A percentile compares a stretch with the other conserved stretches of the same genome.
These are phyloP conservation scores for Pogonophryne albipinna DNA, from an alignment of 2,797 vertebrate species.

Conservation along the genomic window DNA sequence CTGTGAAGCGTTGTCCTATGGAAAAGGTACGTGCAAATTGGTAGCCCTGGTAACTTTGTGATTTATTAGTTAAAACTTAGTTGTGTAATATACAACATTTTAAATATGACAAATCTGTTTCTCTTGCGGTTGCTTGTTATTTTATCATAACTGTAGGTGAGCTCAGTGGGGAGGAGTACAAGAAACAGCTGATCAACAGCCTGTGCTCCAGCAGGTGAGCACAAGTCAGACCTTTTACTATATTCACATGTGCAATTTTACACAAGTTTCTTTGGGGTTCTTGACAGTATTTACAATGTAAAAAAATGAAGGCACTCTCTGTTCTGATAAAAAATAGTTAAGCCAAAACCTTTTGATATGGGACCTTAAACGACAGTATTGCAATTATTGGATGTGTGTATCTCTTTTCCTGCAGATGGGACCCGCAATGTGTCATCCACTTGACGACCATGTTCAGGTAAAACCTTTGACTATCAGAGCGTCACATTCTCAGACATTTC, in stretches of 20 bases:
- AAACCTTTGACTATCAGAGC: slow-evolving; percentile 24
- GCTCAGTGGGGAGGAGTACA: slow-evolving; percentile 93
- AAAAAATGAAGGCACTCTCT: background rate
- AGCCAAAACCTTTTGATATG: background rate
- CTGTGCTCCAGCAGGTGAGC: slow-evolving; percentile 94
- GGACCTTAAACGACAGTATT: background rate
- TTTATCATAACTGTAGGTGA: slow-evolving; percentile 85
- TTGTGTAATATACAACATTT: background rate
- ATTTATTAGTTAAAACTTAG: background rate
- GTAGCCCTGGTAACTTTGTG: background rate
- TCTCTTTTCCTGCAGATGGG: slow-evolving; percentile 87
- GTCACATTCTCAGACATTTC: background rate
- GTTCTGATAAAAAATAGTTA: background rate
- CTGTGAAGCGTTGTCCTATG: slow-evolving; percentile 89
- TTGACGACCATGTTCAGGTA: slow-evolving; percentile 98
- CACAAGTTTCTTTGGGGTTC: background rate
- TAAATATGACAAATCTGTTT: background rate
- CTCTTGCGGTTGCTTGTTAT: background rate
- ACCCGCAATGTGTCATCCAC: slow-evolving; percentile 89
- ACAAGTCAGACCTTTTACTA: background rate
- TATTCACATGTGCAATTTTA: background rate
- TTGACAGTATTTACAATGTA: background rate
- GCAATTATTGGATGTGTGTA: background rate
- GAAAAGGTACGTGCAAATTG: slow-evolving; percentile 86
- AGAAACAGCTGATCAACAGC: slow-evolving; percentile 95